Conservation (phyloP, 2,888 invertebrate genomes). For the Brenthis daphne region DNA sequence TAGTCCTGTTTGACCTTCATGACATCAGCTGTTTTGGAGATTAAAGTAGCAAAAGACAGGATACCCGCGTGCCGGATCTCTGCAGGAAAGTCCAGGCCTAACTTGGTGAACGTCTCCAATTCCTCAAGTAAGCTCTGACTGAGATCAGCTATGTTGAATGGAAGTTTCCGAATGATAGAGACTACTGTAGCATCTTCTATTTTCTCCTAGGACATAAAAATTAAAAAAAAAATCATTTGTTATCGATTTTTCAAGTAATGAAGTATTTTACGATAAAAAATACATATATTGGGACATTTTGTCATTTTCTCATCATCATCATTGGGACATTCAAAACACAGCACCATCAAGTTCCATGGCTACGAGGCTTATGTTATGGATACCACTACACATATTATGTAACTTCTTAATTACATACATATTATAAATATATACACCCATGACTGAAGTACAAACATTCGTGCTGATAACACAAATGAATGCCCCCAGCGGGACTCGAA, state of each 20-base stretch:
- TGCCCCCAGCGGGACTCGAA: no score
- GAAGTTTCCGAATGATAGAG: slow-evolving; percentile 85
- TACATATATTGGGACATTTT: no score
- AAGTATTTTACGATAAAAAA: no score
- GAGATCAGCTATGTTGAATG: slow-evolving; percentile 85
- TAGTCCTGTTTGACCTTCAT: slow-evolving; percentile 82
- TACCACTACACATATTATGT: no score
- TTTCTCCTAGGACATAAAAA: slow-evolving; percentile 55
- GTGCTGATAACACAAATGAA: no score
- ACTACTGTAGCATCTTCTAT: slow-evolving; percentile 85
- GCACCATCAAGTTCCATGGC: no score
- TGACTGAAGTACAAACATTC: no score
- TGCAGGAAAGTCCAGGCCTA: slow-evolving; percentile 62
- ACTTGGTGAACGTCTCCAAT: slow-evolving; percentile 76
- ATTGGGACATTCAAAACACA: no score
- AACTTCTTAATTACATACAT: no score
- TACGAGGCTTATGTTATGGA: no score
- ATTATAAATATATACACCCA: no score
- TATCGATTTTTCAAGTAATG: neutral
- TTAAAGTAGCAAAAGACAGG: slow-evolving; percentile 86
- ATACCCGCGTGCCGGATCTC: slow-evolving; percentile 86
- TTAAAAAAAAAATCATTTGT: neutral
- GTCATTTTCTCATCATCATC: no score
- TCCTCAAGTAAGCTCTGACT: slow-evolving; percentile 77
- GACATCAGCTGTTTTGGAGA: slow-evolving; percentile 84